These are phyloP conservation scores for Cromileptes altivelis DNA, from an alignment of 2,113 vertebrate genomes.

Conservation along the genomic window DNA sequence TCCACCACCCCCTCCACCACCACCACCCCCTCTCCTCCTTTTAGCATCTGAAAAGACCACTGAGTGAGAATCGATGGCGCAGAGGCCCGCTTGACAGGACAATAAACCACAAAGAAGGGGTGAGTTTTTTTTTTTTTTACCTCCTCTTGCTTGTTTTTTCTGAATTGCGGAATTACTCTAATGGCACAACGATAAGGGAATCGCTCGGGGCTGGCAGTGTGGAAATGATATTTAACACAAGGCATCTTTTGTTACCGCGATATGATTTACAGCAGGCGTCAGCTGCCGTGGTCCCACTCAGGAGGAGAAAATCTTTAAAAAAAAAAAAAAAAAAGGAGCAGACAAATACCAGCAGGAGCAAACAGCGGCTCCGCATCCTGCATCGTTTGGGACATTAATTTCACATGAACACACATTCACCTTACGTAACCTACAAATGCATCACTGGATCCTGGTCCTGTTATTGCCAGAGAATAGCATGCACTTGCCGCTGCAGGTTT, in stretches of 20 bases:
- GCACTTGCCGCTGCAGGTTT: conserved; percentile 65
- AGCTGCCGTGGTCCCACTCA: conserved; percentile 64
- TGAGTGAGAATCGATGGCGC: conserved; percentile 89
- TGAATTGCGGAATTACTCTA: conserved; percentile 71
- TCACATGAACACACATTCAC: conserved; percentile 67
- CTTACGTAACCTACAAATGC: conserved; percentile 69
- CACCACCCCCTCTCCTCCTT: conserved; percentile 77
- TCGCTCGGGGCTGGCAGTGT: conserved; percentile 62
- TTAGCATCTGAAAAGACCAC: conserved; percentile 88
- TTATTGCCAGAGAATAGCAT: conserved; percentile 27
- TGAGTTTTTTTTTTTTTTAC: conserved; percentile 80
- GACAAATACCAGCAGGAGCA: conserved; percentile 22
- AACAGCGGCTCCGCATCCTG: conserved; percentile 41
- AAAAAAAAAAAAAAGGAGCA: background rate
- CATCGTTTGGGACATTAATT: conserved; percentile 52
- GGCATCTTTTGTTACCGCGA: conserved; percentile 85
- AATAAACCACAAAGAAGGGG: conserved; percentile 90
- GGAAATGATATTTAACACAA: conserved; percentile 67
- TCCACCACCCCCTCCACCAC: conserved; percentile 38
- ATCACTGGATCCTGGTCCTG: conserved; percentile 26
- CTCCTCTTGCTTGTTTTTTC: conserved; percentile 50
- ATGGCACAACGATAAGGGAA: conserved; percentile 49
- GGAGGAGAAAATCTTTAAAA: background rate
- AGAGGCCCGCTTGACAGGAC: conserved; percentile 89
- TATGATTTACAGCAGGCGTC: conserved; percentile 73